Base-by-base conservation (phyloP, 2,113 vertebrate species). In the Bambusicola thoracicus region DNA sequence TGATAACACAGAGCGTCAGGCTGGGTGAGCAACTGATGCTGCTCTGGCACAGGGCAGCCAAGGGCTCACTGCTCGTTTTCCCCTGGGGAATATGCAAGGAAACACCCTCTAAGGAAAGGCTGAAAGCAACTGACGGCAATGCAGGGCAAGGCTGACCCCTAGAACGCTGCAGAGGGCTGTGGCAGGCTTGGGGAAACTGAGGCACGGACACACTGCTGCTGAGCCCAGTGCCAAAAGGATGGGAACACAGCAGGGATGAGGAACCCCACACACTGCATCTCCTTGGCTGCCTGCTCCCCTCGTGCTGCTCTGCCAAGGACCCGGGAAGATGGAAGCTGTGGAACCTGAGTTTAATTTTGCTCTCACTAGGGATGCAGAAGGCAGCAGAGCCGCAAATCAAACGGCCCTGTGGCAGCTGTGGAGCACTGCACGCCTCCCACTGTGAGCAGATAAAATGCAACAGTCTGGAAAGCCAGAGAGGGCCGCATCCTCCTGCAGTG, bases 21-120 rank as follows among this genome's bases (percentile, higher is more conserved):
- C n/a, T 1, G 0, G 2, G 70, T 2, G 1, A 1, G 55, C 59
- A 41, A 27, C 9, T 1, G 19, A 6, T 2, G 41, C 68, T 40
- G 68, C 30, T 32, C 56, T 11, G 0, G 3, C 8, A 25, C 0
- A 27, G 74, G 55, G 19, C 12, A 43, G 11, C 19, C 65, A 22
- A 38, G 41, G 4, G 1, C 16, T 78, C 24, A 21, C 17, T 89
- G 65, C 24, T 43, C 1, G 27, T 56, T 86, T 17, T n/a, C 21
- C 20, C 5, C 11, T 2, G 5, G 5, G 3, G 1, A 3, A 5
- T 6, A 36, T 1, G 0, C 41, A 55, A 25, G 10, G 36, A 44
- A 89, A 56, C 2, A 2, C 1, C 3, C 6, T 21, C 9, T 12
- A 6, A n/a, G 34, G 6, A 59, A 77, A 73, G 73, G 38, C 65